Conservation (phyloP, 30 jellyfish, hydroid and myxozoan species). For the Haliclystus octoradiatus region DNA sequence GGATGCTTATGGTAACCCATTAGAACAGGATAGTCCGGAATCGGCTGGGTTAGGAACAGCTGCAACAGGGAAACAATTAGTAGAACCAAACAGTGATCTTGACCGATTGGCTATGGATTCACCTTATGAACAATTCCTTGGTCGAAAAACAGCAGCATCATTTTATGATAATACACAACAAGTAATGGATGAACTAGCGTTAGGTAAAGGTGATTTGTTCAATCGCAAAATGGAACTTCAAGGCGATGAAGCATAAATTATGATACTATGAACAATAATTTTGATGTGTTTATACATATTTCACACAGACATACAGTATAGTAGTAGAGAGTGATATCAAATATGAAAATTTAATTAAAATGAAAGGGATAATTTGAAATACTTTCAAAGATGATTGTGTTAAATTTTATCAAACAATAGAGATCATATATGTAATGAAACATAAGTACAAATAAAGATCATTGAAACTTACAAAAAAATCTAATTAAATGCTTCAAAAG, state of each 20-base stretch:
- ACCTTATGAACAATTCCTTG: constrained; percentile 56
- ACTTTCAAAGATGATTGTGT: no score
- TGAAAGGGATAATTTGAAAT: no score
- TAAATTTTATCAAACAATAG: no score
- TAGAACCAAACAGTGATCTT: not conserved
- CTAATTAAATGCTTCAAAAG: no score
- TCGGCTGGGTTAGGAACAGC: not conserved
- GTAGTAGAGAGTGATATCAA: no score
- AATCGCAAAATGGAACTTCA: constrained; percentile 37
- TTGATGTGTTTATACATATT: no score
- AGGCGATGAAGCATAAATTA: constrained; percentile 35
- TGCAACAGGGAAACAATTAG: not conserved
- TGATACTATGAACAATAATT: not conserved
- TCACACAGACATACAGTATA: no score
- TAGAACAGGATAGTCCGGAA: not conserved
- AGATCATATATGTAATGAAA: no score
- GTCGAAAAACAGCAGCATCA: constrained; percentile 7
- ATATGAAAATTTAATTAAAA: no score
- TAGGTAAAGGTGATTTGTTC: constrained; percentile 22
- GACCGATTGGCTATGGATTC: constrained; percentile 87
- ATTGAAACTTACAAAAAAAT: no score
- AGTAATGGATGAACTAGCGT: constrained; percentile 8
- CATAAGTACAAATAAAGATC: no score
- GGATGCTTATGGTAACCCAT: not conserved
- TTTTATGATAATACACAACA: constrained; percentile 35